Percentiles rank a stretch among this genome's conserved stretches.
Conservation (phyloP, 30 jellyfish, hydroid and myxozoan genomes). For the Phacellophora camtschatica region DNA sequence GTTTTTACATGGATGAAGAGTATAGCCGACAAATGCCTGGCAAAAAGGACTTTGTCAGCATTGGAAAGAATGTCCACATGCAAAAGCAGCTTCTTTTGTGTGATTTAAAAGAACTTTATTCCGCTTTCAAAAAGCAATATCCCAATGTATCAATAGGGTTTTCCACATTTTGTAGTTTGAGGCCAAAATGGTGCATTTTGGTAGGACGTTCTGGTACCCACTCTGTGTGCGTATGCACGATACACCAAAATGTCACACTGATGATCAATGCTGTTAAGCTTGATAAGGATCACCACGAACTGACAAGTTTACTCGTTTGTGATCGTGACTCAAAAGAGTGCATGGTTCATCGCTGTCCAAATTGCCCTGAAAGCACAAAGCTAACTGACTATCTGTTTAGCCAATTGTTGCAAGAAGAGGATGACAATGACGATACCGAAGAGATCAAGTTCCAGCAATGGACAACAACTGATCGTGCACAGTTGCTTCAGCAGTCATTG, state of each 20-base stretch:
- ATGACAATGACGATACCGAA: not conserved
- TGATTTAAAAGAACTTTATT: conserved; percentile 47
- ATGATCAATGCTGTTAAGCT: conserved; percentile 21
- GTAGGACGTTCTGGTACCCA: conserved; percentile 89
- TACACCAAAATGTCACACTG: conserved; percentile 71
- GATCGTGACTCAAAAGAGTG: conserved; percentile 6
- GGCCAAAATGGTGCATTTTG: conserved; percentile 75
- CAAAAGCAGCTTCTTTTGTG: conserved; percentile 69
- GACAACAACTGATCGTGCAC: conserved; percentile 53
- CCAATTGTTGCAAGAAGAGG: not conserved
- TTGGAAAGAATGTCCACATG: conserved; percentile 17
- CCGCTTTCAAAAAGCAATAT: conserved; percentile 26
- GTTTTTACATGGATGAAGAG: conserved; percentile 72
- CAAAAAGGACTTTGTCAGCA: conserved; percentile 56
- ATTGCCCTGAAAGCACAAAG: conserved; percentile 16
- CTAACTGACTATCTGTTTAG: not conserved
- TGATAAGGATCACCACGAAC: not conserved
- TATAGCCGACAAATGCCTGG: conserved; percentile 61
- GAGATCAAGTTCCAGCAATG: conserved; percentile 28
- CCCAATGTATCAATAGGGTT: conserved; percentile 58
- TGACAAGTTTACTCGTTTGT: conserved; percentile 1
- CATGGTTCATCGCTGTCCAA: conserved; percentile 57
- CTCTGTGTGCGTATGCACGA: conserved; percentile 79
- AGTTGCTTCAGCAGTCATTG: not conserved
- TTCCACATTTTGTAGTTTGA: conserved; percentile 58